Conservation (phyloP, 1,140 invertebrate species). For the Drosophila prosaltans region DNA sequence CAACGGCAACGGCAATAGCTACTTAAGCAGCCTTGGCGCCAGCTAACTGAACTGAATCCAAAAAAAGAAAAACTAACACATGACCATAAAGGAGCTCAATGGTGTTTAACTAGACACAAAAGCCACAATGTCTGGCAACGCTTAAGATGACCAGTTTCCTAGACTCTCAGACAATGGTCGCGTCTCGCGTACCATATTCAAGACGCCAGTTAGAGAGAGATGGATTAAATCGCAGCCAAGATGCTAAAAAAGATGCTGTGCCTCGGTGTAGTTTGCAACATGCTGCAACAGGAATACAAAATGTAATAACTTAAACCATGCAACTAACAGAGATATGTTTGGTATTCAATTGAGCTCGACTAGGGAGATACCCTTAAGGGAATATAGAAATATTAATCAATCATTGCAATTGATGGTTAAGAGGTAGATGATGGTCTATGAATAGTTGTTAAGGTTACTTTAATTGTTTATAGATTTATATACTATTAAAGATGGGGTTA, state of each 20-base stretch:
- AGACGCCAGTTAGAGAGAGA: slow-evolving; percentile 50
- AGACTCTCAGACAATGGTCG: slow-evolving; percentile 48
- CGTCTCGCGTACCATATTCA: slow-evolving; percentile 44
- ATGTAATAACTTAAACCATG: slow-evolving; percentile 8
- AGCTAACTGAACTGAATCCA: slow-evolving; percentile 16
- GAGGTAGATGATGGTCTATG: too few relatives aligned
- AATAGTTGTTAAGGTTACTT: too few relatives aligned
- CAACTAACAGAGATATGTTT: not conserved
- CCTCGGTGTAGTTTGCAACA: not conserved
- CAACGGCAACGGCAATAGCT: slow-evolving; percentile 19
- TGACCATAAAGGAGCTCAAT: slow-evolving; percentile 15
- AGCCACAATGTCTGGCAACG: slow-evolving; percentile 76
- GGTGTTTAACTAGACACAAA: slow-evolving; percentile 12
- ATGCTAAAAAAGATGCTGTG: slow-evolving; percentile 6
- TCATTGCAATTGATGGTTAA: too few relatives aligned
- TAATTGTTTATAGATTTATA: too few relatives aligned
- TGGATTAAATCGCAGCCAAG: not conserved
- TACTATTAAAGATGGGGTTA: too few relatives aligned
- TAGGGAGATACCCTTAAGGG: not conserved
- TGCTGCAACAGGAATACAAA: slow-evolving; percentile 1
- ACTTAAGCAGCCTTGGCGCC: slow-evolving; percentile 68
- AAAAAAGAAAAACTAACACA: not conserved
- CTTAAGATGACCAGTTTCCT: slow-evolving; percentile 55
- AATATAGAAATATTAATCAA: not conserved
- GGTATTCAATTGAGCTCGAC: not conserved